These are phyloP conservation scores for Pampusana beccarii DNA, from an alignment of 2,113 vertebrate species.

Conservation along the genomic window DNA sequence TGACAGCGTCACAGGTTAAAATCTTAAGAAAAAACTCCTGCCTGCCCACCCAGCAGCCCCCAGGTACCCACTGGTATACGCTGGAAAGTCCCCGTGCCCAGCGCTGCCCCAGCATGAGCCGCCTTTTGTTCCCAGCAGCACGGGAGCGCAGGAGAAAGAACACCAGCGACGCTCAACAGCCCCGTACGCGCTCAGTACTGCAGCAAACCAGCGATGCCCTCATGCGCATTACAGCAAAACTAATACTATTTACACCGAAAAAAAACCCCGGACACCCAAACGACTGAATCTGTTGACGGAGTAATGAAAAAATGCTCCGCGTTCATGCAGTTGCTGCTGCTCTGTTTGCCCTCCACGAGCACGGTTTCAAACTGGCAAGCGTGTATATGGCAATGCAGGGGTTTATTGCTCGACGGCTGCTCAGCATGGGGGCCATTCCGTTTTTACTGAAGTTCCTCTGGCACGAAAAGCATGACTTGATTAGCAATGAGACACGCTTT, in stretches of 20 bases:
- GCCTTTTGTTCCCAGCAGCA: not conserved
- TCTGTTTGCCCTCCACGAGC: not conserved
- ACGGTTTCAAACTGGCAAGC: not conserved
- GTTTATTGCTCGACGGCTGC: not conserved
- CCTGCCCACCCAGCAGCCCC: not conserved
- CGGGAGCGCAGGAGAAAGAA: not conserved
- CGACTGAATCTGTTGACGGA: not conserved
- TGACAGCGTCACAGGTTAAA: not conserved
- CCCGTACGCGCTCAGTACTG: accelerated
- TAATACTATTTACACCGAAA: not conserved
- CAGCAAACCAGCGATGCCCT: not conserved
- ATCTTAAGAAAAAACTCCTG: not conserved
- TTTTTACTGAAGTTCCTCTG: not conserved
- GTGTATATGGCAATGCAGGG: not conserved
- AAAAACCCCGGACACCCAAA: too few species aligned
- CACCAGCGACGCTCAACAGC: not conserved
- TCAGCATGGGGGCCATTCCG: not conserved
- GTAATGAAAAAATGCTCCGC: not conserved
- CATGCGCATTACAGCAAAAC: not conserved
- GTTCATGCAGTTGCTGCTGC: not conserved
- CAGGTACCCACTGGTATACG: not conserved
- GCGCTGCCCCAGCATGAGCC: not conserved
- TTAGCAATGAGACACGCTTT: not conserved
- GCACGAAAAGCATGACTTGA: not conserved
- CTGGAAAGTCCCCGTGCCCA: not conserved